phyloP scores from a whole-genome alignment of 1,140 invertebrate species.

The Zaprionus lachaisei region DNA sequence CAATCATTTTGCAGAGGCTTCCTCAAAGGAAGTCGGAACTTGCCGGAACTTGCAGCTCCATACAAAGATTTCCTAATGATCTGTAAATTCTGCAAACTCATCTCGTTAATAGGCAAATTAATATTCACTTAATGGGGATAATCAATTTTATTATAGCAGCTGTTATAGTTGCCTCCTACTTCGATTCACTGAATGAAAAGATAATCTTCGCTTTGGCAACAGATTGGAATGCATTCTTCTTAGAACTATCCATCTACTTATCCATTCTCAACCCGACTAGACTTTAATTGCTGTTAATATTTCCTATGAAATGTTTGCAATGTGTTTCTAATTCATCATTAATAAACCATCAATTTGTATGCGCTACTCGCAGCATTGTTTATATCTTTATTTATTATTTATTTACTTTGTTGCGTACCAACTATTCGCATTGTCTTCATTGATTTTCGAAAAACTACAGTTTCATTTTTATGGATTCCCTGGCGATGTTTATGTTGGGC shows the following conservation, averaged over 20 bases:
- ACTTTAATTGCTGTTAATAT: constrained; percentile 2
- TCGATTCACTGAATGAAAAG: background rate
- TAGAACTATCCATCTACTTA: background rate
- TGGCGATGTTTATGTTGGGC: constrained; percentile 12
- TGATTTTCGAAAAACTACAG: constrained; percentile 17
- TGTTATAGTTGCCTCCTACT: background rate
- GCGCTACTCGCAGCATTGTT: constrained; percentile 11
- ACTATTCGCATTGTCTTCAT: constrained; percentile 38
- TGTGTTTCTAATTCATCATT: constrained; percentile 38
- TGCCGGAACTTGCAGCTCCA: constrained; percentile 21
- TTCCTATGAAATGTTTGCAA: constrained; percentile 9
- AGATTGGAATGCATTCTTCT: background rate
- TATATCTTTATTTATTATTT: constrained; percentile 17
- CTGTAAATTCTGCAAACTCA: constrained; percentile 31
- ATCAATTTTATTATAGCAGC: background rate
- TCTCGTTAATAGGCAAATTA: constrained; percentile 23
- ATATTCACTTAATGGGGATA: background rate
- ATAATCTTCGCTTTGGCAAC: background rate
- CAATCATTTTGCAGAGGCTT: background rate
- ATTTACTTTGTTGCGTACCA: constrained; percentile 10
- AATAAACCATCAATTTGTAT: constrained; percentile 40
- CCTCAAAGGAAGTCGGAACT: constrained; percentile 7
- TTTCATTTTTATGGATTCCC: constrained; percentile 23
- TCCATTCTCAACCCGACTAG: background rate
- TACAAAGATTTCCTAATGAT: constrained; percentile 24